phyloP scores from a whole-genome alignment of 2,888 invertebrate genomes.

The Sphecodes monilicornis region DNA sequence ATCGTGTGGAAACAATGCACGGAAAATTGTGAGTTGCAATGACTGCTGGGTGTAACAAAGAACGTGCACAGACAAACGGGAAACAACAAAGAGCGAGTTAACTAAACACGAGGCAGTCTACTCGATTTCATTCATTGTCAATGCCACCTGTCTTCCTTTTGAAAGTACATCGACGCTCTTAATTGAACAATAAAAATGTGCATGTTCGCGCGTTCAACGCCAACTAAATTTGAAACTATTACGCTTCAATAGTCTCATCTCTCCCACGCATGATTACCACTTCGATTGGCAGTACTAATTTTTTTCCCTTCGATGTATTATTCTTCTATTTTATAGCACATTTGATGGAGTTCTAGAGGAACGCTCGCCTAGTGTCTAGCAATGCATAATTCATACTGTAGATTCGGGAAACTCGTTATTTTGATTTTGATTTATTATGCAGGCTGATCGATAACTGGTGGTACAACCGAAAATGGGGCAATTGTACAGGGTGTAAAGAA shows the following conservation, averaged over 20 bases:
- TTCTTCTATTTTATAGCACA: not conserved
- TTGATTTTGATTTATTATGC: not conserved
- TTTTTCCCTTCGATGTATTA: not conserved
- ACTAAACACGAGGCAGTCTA: not conserved
- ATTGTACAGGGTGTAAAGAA: no score
- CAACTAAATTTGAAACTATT: not conserved
- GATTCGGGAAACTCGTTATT: not conserved
- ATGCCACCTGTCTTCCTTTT: not conserved
- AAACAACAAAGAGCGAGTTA: not conserved
- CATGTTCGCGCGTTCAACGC: not conserved
- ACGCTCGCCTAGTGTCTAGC: not conserved
- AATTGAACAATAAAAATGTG: not conserved
- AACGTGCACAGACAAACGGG: not conserved
- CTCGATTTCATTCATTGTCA: constrained; percentile 1
- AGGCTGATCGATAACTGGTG: not conserved
- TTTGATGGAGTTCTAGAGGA: not conserved
- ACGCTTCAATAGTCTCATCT: not conserved
- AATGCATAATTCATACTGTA: not conserved
- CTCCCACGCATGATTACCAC: not conserved
- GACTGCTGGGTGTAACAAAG: not conserved
- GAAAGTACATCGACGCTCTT: not conserved
- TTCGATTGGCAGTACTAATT: not conserved
- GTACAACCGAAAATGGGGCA: no score
- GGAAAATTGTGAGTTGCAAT: constrained; percentile 31
- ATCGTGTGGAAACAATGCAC: constrained; percentile 34